Conservation (phyloP, 2,797 vertebrate genomes). For the Aplochiton taeniatus region DNA sequence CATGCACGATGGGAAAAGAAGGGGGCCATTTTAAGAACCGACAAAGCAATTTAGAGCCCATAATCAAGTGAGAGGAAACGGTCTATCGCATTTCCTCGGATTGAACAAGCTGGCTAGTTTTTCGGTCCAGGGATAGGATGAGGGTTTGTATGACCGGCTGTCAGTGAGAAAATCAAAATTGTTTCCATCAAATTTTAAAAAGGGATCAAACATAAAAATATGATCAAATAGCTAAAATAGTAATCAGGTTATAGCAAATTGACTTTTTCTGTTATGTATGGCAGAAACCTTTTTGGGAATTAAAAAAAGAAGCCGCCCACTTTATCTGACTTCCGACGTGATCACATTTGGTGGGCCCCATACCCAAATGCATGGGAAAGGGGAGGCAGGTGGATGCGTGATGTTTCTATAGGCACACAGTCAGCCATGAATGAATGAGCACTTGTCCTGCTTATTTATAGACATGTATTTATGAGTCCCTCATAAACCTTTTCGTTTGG, state of each 20-base stretch:
- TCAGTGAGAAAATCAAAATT: background rate
- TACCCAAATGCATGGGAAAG: constrained; percentile 16
- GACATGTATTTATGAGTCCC: constrained; percentile 40
- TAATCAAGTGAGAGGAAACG: constrained; percentile 70
- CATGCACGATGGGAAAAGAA: constrained; percentile 61
- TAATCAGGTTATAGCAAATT: no score
- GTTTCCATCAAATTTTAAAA: background rate
- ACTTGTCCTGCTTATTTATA: constrained; percentile 45
- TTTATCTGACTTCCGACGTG: no score
- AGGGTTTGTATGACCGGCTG: background rate
- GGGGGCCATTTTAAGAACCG: constrained; percentile 61
- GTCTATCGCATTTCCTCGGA: constrained; percentile 69
- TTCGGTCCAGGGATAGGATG: constrained; percentile 26
- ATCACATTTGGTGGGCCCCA: constrained; percentile 36
- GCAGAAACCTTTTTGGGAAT: no score
- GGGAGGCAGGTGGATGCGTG: constrained; percentile 44
- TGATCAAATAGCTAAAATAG: no score
- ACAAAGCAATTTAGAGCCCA: constrained; percentile 74
- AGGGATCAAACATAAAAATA: no score
- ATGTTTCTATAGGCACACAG: constrained; percentile 26
- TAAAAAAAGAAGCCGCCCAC: no score
- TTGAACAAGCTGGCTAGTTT: constrained; percentile 54
- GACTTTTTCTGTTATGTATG: no score
- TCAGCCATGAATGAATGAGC: constrained; percentile 43
- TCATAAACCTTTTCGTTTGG: constrained; percentile 25